Evolutionary conservation across 2,888 invertebrate species (phyloP).

Genomic region (Nephrocerus scutellatus): DNA sequence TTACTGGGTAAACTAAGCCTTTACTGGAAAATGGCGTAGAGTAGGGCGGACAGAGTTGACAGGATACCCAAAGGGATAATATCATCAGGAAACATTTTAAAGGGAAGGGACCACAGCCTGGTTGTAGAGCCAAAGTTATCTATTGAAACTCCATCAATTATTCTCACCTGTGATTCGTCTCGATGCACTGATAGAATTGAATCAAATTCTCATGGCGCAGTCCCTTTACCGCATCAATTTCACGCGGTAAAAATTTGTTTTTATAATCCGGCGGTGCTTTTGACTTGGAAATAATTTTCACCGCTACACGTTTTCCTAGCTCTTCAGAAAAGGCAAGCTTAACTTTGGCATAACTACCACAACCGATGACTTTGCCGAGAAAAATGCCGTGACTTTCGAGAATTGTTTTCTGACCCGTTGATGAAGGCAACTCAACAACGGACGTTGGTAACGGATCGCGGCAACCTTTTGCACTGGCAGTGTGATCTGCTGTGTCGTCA

Average conservation of each 20-base stretch:
- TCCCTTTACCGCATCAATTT: conserved; percentile 76
- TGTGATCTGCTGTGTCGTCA: no score
- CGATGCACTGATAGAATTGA: conserved; percentile 73
- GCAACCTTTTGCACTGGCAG: no score
- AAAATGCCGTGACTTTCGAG: conserved; percentile 71
- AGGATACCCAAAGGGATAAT: no score
- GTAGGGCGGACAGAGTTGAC: no score
- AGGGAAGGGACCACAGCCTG: no score
- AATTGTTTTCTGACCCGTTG: conserved; percentile 58
- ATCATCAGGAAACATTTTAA: no score
- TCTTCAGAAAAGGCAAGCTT: conserved; percentile 69
- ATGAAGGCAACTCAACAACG: no score
- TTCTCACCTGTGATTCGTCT: conserved; percentile 70
- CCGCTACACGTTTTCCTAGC: conserved; percentile 67
- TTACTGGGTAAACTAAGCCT: no score
- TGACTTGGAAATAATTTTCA: conserved; percentile 77
- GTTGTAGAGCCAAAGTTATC: no score
- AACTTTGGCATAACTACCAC: conserved; percentile 77
- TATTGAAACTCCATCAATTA: no score
- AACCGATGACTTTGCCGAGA: conserved; percentile 68
- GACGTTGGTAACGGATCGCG: no score
- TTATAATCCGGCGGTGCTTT: conserved; percentile 75
- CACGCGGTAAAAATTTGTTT: conserved; percentile 71
- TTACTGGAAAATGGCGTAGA: no score
- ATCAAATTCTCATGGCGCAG: conserved; percentile 72